Percentiles rank a stretch among this genome's conserved stretches.
phyloP scores from a whole-genome alignment of 2,888 invertebrate genomes.

The Diadegma fenestrale region DNA sequence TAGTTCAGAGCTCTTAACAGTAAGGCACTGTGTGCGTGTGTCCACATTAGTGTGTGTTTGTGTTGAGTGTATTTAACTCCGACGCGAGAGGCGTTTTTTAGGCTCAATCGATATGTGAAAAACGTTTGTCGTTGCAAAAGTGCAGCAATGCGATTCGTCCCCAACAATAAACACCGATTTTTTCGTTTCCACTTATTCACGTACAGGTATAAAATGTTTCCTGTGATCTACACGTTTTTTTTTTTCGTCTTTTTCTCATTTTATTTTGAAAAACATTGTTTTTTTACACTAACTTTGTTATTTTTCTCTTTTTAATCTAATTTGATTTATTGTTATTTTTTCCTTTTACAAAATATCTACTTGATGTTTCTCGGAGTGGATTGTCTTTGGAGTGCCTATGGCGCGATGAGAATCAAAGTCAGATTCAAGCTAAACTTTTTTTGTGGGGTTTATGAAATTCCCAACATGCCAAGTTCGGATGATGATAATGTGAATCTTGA shows the following conservation, averaged over 20 bases:
- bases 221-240: neutral
- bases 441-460: neutral
- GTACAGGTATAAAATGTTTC: constrained; percentile 57
- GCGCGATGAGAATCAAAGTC: neutral
- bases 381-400: constrained; percentile 15
- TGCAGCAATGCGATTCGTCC: constrained; percentile 32
- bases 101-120: constrained; percentile 57
- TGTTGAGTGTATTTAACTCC: constrained; percentile 17
- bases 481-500: neutral
- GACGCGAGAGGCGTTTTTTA: constrained; percentile 45
- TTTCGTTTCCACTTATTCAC: constrained; percentile 40
- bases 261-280: constrained; percentile 21
- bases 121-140: constrained; percentile 41
- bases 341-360: neutral
- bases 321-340: neutral
- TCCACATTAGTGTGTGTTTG: neutral
- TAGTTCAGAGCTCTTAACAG: constrained; percentile 38
- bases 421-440: neutral
- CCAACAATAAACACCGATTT: constrained; percentile 51
- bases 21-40: constrained; percentile 67
- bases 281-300: neutral
- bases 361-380: constrained; percentile 22
- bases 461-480: neutral
- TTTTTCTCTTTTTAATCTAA: neutral
- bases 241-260: constrained; percentile 18